Conservation (phyloP, 64 coral and sea anemone genomes). For the Montipora cactus region DNA sequence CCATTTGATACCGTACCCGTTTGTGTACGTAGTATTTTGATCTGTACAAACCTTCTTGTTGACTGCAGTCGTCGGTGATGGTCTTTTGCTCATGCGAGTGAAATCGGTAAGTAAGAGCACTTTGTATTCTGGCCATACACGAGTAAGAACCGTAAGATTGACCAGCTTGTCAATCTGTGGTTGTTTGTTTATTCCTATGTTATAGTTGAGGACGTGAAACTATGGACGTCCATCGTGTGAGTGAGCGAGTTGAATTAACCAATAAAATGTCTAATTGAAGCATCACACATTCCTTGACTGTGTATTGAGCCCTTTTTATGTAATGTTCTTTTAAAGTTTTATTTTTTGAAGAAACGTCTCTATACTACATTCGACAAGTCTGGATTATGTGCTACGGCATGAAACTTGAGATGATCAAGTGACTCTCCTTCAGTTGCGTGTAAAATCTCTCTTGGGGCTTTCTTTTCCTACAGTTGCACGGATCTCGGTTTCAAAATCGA, state of each 20-base stretch:
- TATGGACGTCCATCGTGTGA: neutral
- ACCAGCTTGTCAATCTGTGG: neutral
- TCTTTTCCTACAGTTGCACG: neutral
- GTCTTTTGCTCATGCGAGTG: neutral
- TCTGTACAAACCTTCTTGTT: neutral
- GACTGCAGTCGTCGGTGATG: neutral
- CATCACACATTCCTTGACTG: neutral
- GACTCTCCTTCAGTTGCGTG: no score
- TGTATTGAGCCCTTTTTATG: neutral
- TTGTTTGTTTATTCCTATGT: slow-evolving; percentile 10
- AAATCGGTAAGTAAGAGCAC: slow-evolving; percentile 5
- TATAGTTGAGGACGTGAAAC: neutral
- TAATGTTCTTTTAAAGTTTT: neutral
- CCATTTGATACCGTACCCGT: neutral
- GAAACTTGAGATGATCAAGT: neutral
- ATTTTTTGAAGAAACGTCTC: no score
- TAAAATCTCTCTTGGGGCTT: neutral
- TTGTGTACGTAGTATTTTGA: neutral
- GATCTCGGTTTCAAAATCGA: neutral
- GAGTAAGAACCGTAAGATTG: neutral
- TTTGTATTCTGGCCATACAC: neutral
- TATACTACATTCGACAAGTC: neutral
- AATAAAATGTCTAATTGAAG: neutral
- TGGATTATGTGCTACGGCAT: neutral
- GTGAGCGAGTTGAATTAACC: neutral